These are phyloP conservation scores for Eupelmus urozonus DNA, from an alignment of 2,888 invertebrate species.

Conservation along the genomic window DNA sequence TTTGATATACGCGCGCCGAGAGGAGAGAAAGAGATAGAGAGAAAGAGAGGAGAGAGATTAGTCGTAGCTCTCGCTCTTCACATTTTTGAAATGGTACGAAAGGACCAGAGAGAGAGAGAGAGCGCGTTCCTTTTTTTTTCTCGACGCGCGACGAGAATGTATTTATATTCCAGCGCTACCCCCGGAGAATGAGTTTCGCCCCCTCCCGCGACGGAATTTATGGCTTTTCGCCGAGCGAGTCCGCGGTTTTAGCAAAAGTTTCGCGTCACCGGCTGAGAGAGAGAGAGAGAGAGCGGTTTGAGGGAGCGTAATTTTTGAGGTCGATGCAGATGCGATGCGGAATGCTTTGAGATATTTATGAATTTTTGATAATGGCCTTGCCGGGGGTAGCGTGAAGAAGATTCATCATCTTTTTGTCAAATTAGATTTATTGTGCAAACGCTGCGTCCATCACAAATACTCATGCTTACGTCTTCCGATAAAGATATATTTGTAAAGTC, in stretches of 20 bases:
- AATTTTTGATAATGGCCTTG: not conserved
- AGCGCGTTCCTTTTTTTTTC: not conserved
- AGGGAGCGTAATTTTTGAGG: slow-evolving; percentile 21
- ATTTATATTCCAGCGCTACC: slow-evolving; percentile 52
- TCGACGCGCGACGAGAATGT: slow-evolving; percentile 9
- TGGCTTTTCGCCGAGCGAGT: too few species aligned
- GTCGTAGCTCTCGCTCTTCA: slow-evolving; percentile 55
- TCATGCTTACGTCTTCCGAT: too few species aligned
- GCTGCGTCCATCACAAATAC: too few species aligned
- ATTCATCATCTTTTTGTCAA: too few species aligned
- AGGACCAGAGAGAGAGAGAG: too few species aligned
- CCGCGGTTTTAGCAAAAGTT: slow-evolving; percentile 33
- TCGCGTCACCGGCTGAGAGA: too few species aligned
- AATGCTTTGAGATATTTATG: not conserved
- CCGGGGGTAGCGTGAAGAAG: not conserved
- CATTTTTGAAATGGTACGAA: slow-evolving; percentile 51
- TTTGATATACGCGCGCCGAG: slow-evolving; percentile 48
- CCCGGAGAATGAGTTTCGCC: slow-evolving; percentile 43
- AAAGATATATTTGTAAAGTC: too few species aligned
- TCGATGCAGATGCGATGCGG: not conserved
- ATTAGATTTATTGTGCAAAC: too few species aligned
- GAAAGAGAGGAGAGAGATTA: slow-evolving; percentile 38
- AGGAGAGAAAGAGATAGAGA: not conserved
- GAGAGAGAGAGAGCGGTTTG: too few species aligned
- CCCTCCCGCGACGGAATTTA: slow-evolving; percentile 38